Evolutionary conservation across 2,113 vertebrate species (phyloP).

Genomic region (Phrynosoma blainvillii): DNA sequence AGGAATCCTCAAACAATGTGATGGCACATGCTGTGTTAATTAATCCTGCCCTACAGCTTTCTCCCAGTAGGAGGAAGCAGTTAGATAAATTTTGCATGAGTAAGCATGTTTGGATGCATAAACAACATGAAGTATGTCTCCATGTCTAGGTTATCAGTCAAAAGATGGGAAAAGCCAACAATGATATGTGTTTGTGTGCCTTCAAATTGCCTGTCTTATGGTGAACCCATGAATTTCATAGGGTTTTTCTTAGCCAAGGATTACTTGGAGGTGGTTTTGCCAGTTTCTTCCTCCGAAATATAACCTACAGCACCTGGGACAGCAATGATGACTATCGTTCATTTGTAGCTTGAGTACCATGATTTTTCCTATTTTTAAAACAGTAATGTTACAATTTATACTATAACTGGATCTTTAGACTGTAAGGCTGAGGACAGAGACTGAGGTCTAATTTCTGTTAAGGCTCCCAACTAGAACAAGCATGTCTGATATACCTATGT

Average conservation of each 20-base stretch:
- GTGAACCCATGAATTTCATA: too few species aligned
- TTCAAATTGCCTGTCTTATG: too few species aligned
- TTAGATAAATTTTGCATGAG: constrained; percentile 81
- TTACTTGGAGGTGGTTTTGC: too few species aligned
- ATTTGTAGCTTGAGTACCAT: constrained; percentile 35
- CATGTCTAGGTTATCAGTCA: constrained; percentile 47
- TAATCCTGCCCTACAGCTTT: constrained; percentile 76
- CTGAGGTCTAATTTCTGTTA: too few species aligned
- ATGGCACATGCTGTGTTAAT: constrained; percentile 81
- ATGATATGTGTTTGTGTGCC: neutral
- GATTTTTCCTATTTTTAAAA: constrained; percentile 25
- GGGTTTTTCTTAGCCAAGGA: too few species aligned
- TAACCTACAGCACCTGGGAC: too few species aligned
- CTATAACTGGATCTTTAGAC: constrained; percentile 23
- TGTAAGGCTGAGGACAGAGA: too few species aligned
- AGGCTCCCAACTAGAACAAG: too few species aligned
- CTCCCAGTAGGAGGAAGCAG: constrained; percentile 66
- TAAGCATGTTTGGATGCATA: constrained; percentile 73
- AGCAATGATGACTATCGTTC: neutral
- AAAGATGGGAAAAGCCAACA: constrained; percentile 48
- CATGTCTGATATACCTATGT: too few species aligned
- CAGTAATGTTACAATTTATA: neutral
- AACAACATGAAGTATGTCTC: constrained; percentile 62
- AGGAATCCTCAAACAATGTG: constrained; percentile 75
- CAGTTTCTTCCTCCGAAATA: too few species aligned